A percentile compares a stretch with the other conserved stretches of the same genome.
phyloP scores from a whole-genome alignment of 2,797 vertebrate species.

The Lepilemur ruficaudatus region DNA sequence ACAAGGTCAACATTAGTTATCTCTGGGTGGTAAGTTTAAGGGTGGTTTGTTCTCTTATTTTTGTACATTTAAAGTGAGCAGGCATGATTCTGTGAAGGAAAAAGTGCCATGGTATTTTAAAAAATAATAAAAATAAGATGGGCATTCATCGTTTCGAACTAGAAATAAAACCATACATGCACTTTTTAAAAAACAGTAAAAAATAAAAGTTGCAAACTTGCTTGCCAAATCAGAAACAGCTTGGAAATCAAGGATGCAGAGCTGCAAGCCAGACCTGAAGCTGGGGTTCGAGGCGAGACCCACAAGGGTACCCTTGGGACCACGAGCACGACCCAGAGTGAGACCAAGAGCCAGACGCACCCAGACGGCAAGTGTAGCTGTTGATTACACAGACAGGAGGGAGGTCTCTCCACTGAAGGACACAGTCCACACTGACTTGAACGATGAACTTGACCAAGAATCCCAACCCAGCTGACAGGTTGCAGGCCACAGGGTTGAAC shows the following conservation, averaged over 20 bases:
- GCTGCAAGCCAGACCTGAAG: not conserved
- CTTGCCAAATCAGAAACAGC: not conserved
- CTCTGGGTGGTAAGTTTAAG: not conserved
- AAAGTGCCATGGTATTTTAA: not conserved
- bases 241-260: not conserved
- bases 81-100: not conserved
- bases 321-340: not conserved
- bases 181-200: not conserved
- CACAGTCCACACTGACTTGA: not conserved
- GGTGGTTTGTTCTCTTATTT: not conserved
- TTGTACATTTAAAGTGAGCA: not conserved
- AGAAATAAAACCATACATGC: not conserved
- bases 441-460: not conserved
- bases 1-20: not conserved
- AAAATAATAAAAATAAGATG: not conserved
- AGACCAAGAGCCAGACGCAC: not conserved
- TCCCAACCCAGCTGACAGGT: not conserved
- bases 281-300: not conserved
- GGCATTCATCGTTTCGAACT: not conserved
- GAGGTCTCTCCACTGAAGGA: not conserved
- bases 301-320: not conserved
- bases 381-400: not conserved
- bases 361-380: accelerated
- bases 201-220: not conserved
- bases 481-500: not conserved